These are phyloP conservation scores for Melanotaenia boesemani DNA, from an alignment of 2,797 vertebrate species.

Conservation along the genomic window DNA sequence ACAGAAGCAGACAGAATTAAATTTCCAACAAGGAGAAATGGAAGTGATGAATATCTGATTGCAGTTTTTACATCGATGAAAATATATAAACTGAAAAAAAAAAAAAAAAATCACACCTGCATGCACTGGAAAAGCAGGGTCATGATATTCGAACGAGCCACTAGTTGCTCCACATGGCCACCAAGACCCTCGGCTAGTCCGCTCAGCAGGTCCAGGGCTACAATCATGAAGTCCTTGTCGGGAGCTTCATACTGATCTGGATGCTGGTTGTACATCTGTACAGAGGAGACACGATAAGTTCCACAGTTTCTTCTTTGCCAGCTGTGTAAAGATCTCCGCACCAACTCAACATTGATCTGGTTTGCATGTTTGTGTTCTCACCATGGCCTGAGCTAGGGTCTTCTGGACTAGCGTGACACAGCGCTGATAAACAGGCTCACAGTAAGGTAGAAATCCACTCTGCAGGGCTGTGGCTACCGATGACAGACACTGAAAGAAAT, in stretches of 20 bases:
- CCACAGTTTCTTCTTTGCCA: background rate
- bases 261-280: constrained; percentile 95
- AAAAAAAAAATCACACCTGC: constrained; percentile 83
- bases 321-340: background rate
- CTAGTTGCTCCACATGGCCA: constrained; percentile 90
- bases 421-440: constrained; percentile 96
- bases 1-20: constrained; percentile 8
- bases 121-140: constrained; percentile 96
- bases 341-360: background rate
- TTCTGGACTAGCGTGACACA: constrained; percentile 96
- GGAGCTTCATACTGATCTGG: constrained; percentile 96
- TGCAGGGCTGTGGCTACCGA: constrained; percentile 95
- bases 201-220: constrained; percentile 93
- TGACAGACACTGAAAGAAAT: constrained; percentile 86
- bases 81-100: background rate
- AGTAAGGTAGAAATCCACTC: constrained; percentile 95
- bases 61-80: background rate
- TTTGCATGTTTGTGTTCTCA: constrained; percentile 60
- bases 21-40: background rate
- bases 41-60: background rate
- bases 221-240: constrained; percentile 98
- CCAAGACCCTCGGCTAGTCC: constrained; percentile 94
- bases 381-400: constrained; percentile 95
- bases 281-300: background rate
- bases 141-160: constrained; percentile 96